A percentile compares a stretch with the other conserved stretches of the same genome.
Conservation (phyloP, 2,113 vertebrate species). For the Salminus brasiliensis region DNA sequence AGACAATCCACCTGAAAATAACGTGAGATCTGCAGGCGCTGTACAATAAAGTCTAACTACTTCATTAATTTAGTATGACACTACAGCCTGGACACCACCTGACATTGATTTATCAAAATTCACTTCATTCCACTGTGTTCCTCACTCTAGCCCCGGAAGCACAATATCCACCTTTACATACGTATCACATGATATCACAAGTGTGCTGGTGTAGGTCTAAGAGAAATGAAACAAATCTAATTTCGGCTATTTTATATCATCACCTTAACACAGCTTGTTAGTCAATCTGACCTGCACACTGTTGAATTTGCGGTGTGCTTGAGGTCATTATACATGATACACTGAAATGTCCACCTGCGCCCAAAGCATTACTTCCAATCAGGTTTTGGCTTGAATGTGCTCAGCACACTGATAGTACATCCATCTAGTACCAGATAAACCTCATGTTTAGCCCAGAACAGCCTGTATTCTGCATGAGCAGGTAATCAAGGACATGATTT, state of each 20-base stretch:
- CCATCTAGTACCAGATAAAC: not conserved
- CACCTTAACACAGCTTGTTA: not conserved
- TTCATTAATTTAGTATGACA: not conserved
- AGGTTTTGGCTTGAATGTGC: slow-evolving; percentile 4
- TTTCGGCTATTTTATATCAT: not conserved
- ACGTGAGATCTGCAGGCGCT: not conserved
- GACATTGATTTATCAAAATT: not conserved
- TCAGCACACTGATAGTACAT: not conserved
- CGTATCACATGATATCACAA: not conserved
- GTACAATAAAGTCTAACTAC: not conserved
- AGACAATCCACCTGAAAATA: not conserved
- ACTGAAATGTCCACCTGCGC: slow-evolving; percentile 12
- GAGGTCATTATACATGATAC: slow-evolving; percentile 29
- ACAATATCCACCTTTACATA: not conserved
- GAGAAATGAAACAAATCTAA: too few relatives aligned
- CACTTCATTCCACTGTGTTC: not conserved
- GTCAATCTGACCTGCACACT: slow-evolving; percentile 2
- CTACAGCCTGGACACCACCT: not conserved
- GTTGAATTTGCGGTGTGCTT: slow-evolving; percentile 29
- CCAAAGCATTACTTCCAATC: slow-evolving; percentile 18
- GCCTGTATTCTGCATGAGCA: not conserved
- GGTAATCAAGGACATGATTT: too few relatives aligned
- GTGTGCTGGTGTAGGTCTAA: not conserved
- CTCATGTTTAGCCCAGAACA: not conserved
- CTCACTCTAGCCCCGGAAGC: not conserved